Evolutionary conservation across 2,113 vertebrate species (phyloP).

Genomic region (Rhagologus leucostigma): DNA sequence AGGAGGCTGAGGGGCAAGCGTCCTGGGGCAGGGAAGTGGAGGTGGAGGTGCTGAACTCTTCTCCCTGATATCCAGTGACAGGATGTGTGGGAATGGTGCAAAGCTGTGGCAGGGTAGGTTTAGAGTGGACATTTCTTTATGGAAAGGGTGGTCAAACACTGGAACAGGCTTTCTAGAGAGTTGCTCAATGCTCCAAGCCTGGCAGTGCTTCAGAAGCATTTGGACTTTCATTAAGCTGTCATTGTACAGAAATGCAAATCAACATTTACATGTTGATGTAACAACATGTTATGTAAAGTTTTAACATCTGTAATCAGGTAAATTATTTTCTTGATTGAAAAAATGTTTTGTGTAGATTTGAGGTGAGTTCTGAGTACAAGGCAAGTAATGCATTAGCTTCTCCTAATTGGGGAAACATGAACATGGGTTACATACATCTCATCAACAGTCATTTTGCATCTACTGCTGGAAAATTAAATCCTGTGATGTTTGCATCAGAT

Average conservation of each 20-base stretch:
- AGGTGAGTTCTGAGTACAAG: not conserved
- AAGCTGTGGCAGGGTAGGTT: not conserved
- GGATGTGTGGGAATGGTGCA: not conserved
- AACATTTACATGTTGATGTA: not conserved
- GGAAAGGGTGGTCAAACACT: not conserved
- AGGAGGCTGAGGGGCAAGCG: not conserved
- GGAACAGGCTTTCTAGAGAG: not conserved
- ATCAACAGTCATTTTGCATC: not conserved
- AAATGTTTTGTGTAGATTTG: not conserved
- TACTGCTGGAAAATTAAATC: not conserved
- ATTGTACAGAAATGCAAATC: not conserved
- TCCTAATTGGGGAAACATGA: not conserved
- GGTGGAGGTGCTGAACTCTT: not conserved
- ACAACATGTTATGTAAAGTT: not conserved
- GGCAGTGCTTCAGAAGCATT: not conserved
- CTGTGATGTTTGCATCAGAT: not conserved
- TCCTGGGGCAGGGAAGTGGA: fast-evolving
- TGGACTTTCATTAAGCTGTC: not conserved
- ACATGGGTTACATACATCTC: not conserved
- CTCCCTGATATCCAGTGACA: not conserved
- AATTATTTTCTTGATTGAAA: not conserved
- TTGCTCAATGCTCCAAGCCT: not conserved
- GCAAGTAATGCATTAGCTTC: not conserved
- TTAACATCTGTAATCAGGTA: not conserved
- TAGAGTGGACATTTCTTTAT: not conserved